These are phyloP conservation scores for Pammene aurita DNA, from an alignment of 2,888 invertebrate genomes.

Conservation along the genomic window DNA sequence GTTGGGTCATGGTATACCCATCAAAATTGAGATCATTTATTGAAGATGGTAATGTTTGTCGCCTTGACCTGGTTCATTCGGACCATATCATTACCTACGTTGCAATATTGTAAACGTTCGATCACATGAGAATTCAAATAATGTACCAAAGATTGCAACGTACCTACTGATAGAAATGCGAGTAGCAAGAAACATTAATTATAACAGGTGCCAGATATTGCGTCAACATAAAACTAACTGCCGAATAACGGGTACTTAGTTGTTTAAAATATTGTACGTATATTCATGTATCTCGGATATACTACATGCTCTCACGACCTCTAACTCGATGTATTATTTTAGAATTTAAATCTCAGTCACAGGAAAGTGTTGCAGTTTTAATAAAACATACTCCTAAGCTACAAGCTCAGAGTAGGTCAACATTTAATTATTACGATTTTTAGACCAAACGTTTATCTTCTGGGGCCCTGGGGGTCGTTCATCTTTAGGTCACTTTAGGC, in stretches of 20 bases:
- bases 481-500: no score
- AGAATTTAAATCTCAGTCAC: no score
- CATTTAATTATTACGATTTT: no score
- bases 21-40: constrained; percentile 24
- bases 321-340: no score
- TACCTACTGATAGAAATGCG: constrained; percentile 12
- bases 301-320: no score
- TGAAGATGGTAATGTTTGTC: constrained; percentile 37
- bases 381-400: no score
- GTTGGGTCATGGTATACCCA: constrained; percentile 8
- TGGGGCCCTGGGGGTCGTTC: no score
- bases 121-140: constrained; percentile 46
- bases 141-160: constrained; percentile 42
- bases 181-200: constrained; percentile 33
- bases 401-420: no score
- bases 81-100: constrained; percentile 44
- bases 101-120: constrained; percentile 12
- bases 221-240: constrained; percentile 30
- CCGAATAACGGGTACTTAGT: constrained; percentile 9
- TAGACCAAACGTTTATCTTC: no score
- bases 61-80: constrained; percentile 50
- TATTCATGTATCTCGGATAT: no score
- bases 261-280: no score
- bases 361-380: no score
- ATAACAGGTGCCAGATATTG: constrained; percentile 35